These are phyloP conservation scores for Druceiella hillmani DNA, from an alignment of 2,888 invertebrate species.

Conservation along the genomic window DNA sequence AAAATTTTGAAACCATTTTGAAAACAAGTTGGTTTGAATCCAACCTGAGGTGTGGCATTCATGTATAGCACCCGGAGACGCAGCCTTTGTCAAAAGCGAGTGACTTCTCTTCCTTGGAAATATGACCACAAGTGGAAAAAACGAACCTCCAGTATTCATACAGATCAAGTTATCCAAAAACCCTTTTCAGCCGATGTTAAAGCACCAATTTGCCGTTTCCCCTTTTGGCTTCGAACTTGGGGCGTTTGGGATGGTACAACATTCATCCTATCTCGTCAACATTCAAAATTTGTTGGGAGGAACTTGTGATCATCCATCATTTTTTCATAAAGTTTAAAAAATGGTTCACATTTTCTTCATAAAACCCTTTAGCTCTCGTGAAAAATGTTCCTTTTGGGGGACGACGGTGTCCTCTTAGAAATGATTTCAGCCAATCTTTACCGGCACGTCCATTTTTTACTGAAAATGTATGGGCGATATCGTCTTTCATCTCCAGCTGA, in stretches of 20 bases:
- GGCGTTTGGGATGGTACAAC: conserved; percentile 28
- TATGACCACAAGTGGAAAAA: conserved; percentile 25
- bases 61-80: conserved; percentile 20
- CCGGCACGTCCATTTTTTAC: too few relatives aligned
- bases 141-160: too few relatives aligned
- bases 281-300: conserved; percentile 28
- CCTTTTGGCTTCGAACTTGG: conserved; percentile 26
- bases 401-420: conserved; percentile 1
- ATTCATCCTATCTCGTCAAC: conserved; percentile 32
- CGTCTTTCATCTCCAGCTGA: too few relatives aligned
- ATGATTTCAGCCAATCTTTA: conserved; percentile 2
- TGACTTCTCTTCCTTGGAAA: conserved; percentile 22
- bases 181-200: conserved; percentile 29
- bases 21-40: conserved; percentile 4
- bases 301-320: conserved; percentile 4
- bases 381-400: conserved; percentile 1
- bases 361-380: conserved; percentile 1
- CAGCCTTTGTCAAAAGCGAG: conserved; percentile 23
- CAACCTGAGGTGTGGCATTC: conserved; percentile 16
- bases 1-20: too few relatives aligned
- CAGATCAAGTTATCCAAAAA: too few relatives aligned
- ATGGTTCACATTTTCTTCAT: conserved; percentile 5
- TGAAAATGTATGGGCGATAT: too few relatives aligned
- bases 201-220: conserved; percentile 29
- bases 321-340: conserved; percentile 5